Percentiles rank a stretch among this genome's conserved stretches.
phyloP scores from a whole-genome alignment of 37 sponge, comb jelly and placozoan species.

The Oscarella lobularis region DNA sequence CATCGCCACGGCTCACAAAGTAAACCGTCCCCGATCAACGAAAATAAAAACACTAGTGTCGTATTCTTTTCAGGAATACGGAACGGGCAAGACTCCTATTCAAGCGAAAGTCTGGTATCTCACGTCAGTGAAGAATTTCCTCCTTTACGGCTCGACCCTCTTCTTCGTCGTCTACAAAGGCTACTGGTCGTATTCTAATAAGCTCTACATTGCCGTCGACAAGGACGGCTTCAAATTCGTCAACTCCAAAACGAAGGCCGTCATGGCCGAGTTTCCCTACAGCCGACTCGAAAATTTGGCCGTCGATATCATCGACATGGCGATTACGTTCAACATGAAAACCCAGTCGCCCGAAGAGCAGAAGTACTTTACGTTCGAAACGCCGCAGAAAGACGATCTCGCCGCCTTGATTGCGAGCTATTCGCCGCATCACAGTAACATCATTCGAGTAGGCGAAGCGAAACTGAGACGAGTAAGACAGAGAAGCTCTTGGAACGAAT shows the following conservation, averaged over 20 bases:
- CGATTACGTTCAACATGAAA: conserved; percentile 68
- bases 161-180: conserved; percentile 88
- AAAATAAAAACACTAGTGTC: no score
- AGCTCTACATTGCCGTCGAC: conserved; percentile 60
- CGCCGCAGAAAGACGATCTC: conserved; percentile 78
- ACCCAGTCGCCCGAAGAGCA: conserved; percentile 53
- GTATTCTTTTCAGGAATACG: conserved; percentile 49
- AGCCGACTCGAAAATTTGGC: conserved; percentile 53
- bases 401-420: conserved; percentile 88
- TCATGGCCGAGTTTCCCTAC: conserved; percentile 75
- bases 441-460: conserved; percentile 71
- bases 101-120: conserved; percentile 97
- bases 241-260: conserved; percentile 52
- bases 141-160: conserved; percentile 71
- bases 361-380: conserved; percentile 72
- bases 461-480: conserved; percentile 37
- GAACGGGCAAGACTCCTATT: conserved; percentile 72
- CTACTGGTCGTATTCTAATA: conserved; percentile 90
- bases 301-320: conserved; percentile 61
- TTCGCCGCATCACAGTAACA: conserved; percentile 83
- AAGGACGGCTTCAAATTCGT: conserved; percentile 73
- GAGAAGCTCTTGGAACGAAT: not conserved
- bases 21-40: conserved; percentile 5
- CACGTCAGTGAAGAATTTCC: conserved; percentile 86
- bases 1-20: conserved; percentile 78